phyloP scores from a whole-genome alignment of 2,797 vertebrate genomes.

The Myiotriccus ornatus region DNA sequence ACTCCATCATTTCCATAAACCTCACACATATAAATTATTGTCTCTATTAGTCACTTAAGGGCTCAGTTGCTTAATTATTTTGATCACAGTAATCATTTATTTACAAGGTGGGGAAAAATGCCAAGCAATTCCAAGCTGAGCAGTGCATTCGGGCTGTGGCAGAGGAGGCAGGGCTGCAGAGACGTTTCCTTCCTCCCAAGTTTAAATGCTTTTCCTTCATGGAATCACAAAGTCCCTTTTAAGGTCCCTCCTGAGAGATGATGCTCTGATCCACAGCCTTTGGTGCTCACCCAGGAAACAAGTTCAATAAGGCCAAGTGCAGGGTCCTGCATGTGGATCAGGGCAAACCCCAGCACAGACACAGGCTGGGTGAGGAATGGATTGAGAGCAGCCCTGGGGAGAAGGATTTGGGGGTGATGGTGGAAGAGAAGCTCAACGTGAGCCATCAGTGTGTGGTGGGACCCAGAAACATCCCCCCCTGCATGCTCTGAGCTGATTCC shows the following conservation, averaged over 20 bases:
- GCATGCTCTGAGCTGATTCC: neutral
- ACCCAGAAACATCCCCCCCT: neutral
- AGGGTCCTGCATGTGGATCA: neutral
- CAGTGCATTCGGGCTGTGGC: neutral
- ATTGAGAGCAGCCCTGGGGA: neutral
- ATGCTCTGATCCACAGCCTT: neutral
- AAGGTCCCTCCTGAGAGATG: neutral
- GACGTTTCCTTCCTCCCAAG: neutral
- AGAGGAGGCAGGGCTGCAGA: neutral
- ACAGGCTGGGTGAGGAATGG: neutral
- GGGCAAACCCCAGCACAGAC: neutral
- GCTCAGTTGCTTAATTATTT: slow-evolving; percentile 66
- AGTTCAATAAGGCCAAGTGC: neutral
- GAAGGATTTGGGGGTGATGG: neutral
- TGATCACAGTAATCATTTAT: slow-evolving; percentile 65
- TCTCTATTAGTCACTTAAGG: slow-evolving; percentile 38
- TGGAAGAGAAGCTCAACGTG: neutral
- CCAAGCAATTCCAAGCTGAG: slow-evolving; percentile 54
- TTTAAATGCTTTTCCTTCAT: neutral
- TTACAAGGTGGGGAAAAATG: slow-evolving; percentile 51
- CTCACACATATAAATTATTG: slow-evolving; percentile 1
- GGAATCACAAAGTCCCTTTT: neutral
- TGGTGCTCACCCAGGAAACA: neutral
- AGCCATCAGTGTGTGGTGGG: neutral
- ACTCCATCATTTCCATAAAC: slow-evolving; percentile 31